phyloP scores from a whole-genome alignment of 2,888 invertebrate species.

The Hyposoter didymator region DNA sequence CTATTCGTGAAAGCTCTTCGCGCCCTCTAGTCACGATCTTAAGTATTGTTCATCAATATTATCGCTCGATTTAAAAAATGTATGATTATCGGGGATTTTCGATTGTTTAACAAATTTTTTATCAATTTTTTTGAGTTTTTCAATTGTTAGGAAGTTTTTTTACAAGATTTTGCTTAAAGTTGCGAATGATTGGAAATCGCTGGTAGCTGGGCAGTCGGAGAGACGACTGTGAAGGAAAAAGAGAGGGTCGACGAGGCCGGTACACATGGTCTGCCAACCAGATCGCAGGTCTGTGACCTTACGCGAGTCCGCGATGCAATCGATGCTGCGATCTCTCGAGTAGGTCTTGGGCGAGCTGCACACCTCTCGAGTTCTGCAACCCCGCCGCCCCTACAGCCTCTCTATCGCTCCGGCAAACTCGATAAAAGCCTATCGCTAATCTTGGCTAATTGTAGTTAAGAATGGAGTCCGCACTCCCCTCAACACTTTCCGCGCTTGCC shows the following conservation, averaged over 20 bases:
- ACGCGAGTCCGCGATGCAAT: conserved; percentile 75
- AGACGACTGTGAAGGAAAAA: conserved; percentile 2
- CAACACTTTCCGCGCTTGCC: conserved; percentile 16
- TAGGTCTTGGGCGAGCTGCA: conserved; percentile 47
- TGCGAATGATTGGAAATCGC: conserved; percentile 12
- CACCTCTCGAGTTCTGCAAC: conserved; percentile 39
- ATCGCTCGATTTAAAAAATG: background rate
- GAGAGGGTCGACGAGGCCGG: conserved; percentile 69
- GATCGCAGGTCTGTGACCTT: conserved; percentile 81
- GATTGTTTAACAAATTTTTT: background rate
- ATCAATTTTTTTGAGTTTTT: background rate
- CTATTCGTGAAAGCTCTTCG: conserved; percentile 47
- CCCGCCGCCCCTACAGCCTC: conserved; percentile 48
- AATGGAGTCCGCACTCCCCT: conserved; percentile 22
- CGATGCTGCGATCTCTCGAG: conserved; percentile 77
- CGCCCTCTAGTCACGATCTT: conserved; percentile 49
- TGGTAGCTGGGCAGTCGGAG: conserved; percentile 25
- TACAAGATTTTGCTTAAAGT: background rate
- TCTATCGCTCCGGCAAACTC: conserved; percentile 13
- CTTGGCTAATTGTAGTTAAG: conserved; percentile 60
- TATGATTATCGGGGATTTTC: background rate
- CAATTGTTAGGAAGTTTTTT: background rate
- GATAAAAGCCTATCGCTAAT: conserved; percentile 58
- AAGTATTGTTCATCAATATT: conserved; percentile 9
- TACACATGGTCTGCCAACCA: conserved; percentile 81